Base-by-base conservation (phyloP, 2,888 invertebrate genomes). In the Alloplasta piceator region DNA sequence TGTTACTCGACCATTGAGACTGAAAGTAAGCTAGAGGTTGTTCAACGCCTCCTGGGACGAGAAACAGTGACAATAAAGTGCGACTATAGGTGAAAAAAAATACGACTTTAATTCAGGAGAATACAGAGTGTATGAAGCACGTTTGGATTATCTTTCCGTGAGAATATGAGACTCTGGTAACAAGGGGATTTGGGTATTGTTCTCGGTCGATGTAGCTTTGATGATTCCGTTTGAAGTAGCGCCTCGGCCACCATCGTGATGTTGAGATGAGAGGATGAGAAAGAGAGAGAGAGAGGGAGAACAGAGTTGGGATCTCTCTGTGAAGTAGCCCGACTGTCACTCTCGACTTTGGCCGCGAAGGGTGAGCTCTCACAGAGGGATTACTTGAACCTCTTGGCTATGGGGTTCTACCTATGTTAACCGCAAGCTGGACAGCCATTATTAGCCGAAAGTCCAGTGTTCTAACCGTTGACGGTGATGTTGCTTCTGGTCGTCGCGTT, bases 341-440 rank as follows among this genome's bases (percentile, higher is more conserved):
- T 88, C 89, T 87, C 87, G 88, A 88, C 88, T 89, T 89, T 77
- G 80, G 82, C 82, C 73, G 79, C 77, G 85, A 85, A 87, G 88
- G 87, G 86, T 86, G 87, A 88, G 87, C 85, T 86, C 87, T 87
- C 89, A 89, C 88, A 88, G 89, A 90, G 88, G 89, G 90, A 90
- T 91, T 91, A 90, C 84, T 83, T 85, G 86, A 89, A 86, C 88
- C 89, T 89, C 88, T 87, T 85, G 87, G 86, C 87, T 85, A 84
- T 75, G 82, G 82, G 85, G 71, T 85, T 83, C 83, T 83, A 81
- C 86, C 87, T 85, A 85, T 87, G 87, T 84, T 86, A 88, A 91
- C 91, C 91, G 86, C 91, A 90, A 88, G 87, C 90, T 86, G 89
- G 89, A 90, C 89, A 86, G 87, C 88, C 90, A 88, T 90, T 91